A percentile compares a stretch with the other conserved stretches of the same genome.
phyloP scores from a whole-genome alignment of 1,140 invertebrate genomes.

The Drosophila virilis region DNA sequence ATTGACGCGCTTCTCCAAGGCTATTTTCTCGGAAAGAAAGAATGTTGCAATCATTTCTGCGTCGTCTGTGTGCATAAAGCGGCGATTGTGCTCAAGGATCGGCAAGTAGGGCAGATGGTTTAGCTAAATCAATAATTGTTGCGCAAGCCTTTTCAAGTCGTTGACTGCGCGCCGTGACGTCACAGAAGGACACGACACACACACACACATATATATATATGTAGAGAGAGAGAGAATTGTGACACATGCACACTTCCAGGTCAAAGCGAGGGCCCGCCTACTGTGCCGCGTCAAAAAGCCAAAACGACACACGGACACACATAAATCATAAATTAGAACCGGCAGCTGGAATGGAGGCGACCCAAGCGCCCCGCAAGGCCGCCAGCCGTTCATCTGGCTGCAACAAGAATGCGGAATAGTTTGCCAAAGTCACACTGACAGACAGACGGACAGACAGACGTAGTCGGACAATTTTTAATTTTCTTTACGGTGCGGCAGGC shows the following conservation, averaged over 20 bases:
- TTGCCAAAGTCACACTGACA: conserved; percentile 43
- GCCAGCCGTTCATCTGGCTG: conserved; percentile 9
- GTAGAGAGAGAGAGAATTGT: conserved; percentile 25
- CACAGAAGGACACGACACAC: conserved; percentile 19
- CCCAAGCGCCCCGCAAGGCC: conserved; percentile 41
- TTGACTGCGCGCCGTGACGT: conserved; percentile 57
- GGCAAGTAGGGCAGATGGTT: background rate
- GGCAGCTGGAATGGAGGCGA: conserved; percentile 53
- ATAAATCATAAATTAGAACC: conserved; percentile 77
- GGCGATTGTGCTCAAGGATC: background rate
- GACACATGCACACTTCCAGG: conserved; percentile 55
- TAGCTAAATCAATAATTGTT: conserved; percentile 75
- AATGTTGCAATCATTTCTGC: conserved; percentile 56
- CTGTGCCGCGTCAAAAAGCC: conserved; percentile 48
- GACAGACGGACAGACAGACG: conserved; percentile 2
- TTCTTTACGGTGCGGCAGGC: conserved; percentile 28
- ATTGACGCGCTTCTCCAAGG: conserved; percentile 28
- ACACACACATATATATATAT: no score
- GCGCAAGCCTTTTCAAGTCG: conserved; percentile 63
- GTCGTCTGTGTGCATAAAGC: background rate
- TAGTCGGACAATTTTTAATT: conserved; percentile 55
- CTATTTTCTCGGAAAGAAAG: conserved; percentile 58
- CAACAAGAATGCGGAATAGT: conserved; percentile 73
- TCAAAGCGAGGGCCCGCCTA: conserved; percentile 64
- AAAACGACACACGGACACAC: conserved; percentile 26